A percentile compares a stretch with the other conserved stretches of the same genome.
These are phyloP conservation scores for Microchirus variegatus DNA, from an alignment of 2,797 vertebrate species.

Conservation along the genomic window DNA sequence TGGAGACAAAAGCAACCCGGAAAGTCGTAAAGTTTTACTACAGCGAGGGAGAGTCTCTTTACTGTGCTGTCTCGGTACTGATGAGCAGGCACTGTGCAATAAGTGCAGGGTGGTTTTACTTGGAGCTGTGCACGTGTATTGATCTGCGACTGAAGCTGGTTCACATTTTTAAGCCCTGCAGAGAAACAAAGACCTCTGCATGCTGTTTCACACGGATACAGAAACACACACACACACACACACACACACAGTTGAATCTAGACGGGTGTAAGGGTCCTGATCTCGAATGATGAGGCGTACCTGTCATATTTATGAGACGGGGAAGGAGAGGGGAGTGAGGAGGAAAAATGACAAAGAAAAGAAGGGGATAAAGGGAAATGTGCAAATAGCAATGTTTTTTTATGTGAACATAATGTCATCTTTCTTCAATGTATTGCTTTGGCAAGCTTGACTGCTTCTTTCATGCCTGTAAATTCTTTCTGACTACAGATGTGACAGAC, in stretches of 20 bases:
- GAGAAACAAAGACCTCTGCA: constrained; percentile 18
- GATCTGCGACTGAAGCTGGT: constrained; percentile 41
- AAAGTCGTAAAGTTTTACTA: constrained; percentile 78
- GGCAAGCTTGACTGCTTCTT: constrained; percentile 61
- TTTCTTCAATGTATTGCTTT: constrained; percentile 59
- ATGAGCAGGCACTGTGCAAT: constrained; percentile 60
- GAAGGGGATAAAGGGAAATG: constrained; percentile 15
- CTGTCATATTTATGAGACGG: constrained; percentile 56
- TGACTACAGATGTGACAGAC: constrained; percentile 70
- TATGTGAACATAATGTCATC: constrained; percentile 68
- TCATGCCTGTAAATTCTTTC: constrained; percentile 60
- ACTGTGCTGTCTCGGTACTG: constrained; percentile 62
- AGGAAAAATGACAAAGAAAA: background rate
- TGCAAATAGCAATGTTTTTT: constrained; percentile 68
- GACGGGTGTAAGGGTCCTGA: constrained; percentile 49
- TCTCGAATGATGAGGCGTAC: constrained; percentile 42
- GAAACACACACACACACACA: constrained; percentile 5
- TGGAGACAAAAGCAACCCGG: constrained; percentile 73
- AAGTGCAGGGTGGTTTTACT: constrained; percentile 46
- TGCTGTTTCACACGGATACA: background rate
- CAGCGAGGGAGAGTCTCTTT: constrained; percentile 75
- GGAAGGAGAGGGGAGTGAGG: background rate
- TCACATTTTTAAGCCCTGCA: constrained; percentile 25
- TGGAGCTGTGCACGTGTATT: constrained; percentile 39
- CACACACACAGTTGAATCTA: constrained; percentile 36